Evolutionary conservation across 2,113 vertebrate genomes (phyloP).

Genomic region (Furnarius figulus): DNA sequence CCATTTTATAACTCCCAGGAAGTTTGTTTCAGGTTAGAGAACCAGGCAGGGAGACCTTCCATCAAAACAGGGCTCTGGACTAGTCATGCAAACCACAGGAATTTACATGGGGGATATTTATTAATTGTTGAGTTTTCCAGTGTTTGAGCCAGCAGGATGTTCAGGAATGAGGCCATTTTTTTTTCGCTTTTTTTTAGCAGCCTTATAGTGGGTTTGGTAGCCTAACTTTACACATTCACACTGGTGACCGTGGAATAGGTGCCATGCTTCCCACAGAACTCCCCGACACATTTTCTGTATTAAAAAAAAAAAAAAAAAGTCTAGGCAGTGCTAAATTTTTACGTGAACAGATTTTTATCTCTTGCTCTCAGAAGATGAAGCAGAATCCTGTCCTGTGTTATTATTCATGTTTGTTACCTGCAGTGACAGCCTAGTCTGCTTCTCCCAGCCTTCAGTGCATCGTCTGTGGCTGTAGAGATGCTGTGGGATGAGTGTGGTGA

Average conservation of each 20-base stretch:
- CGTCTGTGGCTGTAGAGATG: not conserved
- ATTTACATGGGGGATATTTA: not conserved
- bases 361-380: conserved; percentile 38
- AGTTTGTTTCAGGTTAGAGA: not conserved
- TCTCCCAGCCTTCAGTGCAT: not conserved
- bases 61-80: not conserved
- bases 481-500: fast-evolving
- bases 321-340: not conserved
- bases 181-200: not conserved
- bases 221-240: not conserved
- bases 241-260: not conserved
- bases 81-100: not conserved
- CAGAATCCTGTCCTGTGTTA: not conserved
- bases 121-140: not conserved
- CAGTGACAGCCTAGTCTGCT: not conserved
- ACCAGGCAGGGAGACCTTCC: not conserved
- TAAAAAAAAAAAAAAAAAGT: not conserved
- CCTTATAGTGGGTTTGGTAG: not conserved
- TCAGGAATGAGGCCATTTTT: not conserved
- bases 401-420: not conserved
- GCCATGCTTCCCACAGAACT: conserved; percentile 1
- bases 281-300: not conserved
- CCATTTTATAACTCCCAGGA: not conserved
- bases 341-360: conserved; percentile 32
- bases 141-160: not conserved